phyloP scores from a whole-genome alignment of 2,113 vertebrate species.

The Tichodroma muraria region DNA sequence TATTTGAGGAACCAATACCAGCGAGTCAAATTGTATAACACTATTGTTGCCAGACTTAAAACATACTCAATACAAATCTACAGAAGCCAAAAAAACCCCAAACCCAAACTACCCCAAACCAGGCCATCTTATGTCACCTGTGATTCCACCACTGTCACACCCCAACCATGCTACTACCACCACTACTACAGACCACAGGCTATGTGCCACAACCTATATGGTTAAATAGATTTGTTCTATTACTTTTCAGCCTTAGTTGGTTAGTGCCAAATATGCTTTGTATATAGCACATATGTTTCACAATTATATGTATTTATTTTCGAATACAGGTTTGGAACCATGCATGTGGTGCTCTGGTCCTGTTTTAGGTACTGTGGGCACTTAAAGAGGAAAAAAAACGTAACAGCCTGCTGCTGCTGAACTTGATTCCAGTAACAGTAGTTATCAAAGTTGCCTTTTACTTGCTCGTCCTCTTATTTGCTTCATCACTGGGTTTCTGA shows the following conservation, averaged over 20 bases:
- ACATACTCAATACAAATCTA: background rate
- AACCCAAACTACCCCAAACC: background rate
- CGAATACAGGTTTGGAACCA: background rate
- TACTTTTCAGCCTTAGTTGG: background rate
- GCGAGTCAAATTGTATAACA: background rate
- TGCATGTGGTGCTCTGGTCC: background rate
- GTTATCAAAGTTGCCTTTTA: background rate
- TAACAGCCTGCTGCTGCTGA: background rate
- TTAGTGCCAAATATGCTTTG: background rate
- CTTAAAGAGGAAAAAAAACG: background rate
- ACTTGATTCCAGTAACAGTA: slow-evolving; percentile 4
- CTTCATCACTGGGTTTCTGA: background rate
- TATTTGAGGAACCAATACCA: background rate
- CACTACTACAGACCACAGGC: background rate
- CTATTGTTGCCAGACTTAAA: background rate
- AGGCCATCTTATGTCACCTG: background rate
- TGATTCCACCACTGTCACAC: background rate
- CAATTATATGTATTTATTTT: background rate
- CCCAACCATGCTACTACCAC: background rate
- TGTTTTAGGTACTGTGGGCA: background rate
- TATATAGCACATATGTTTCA: background rate
- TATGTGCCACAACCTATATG: background rate
- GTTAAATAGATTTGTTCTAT: background rate
- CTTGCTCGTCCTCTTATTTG: background rate
- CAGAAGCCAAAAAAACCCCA: background rate